Percentiles rank a stretch among this genome's conserved stretches.
Conservation (phyloP, 2,113 vertebrate species). For the Phrynosoma blainvillii region DNA sequence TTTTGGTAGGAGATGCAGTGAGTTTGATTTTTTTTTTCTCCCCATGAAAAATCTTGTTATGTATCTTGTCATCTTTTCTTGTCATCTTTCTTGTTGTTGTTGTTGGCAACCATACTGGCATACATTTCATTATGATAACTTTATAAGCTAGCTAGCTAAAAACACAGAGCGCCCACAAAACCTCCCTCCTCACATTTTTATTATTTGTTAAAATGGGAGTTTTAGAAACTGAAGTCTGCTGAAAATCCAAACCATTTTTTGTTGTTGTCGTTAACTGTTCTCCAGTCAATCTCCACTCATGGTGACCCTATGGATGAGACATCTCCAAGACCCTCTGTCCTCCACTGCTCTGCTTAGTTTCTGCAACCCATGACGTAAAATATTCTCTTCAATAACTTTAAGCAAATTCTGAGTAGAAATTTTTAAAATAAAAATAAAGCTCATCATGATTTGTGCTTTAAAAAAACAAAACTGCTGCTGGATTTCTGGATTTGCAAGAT, state of each 20-base stretch:
- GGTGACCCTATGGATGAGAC: no score
- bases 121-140: constrained; percentile 2
- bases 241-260: neutral
- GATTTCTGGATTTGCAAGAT: constrained; percentile 1
- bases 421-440: neutral
- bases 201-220: neutral
- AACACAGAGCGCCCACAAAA: neutral
- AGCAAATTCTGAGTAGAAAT: neutral
- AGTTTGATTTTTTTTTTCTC: neutral
- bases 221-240: neutral
- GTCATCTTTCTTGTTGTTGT: neutral
- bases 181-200: neutral
- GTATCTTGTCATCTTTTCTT: neutral
- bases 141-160: neutral
- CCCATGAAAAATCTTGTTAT: neutral
- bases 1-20: neutral
- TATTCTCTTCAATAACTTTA: neutral
- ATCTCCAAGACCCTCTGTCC: no score
- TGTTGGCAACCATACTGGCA: constrained; percentile 47
- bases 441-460: neutral
- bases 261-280: no score
- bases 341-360: no score
- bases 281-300: no score
- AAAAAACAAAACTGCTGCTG: neutral
- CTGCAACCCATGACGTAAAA: neutral